These are phyloP conservation scores for Pyrrhia umbra DNA, from an alignment of 2,888 invertebrate species.

Conservation along the genomic window DNA sequence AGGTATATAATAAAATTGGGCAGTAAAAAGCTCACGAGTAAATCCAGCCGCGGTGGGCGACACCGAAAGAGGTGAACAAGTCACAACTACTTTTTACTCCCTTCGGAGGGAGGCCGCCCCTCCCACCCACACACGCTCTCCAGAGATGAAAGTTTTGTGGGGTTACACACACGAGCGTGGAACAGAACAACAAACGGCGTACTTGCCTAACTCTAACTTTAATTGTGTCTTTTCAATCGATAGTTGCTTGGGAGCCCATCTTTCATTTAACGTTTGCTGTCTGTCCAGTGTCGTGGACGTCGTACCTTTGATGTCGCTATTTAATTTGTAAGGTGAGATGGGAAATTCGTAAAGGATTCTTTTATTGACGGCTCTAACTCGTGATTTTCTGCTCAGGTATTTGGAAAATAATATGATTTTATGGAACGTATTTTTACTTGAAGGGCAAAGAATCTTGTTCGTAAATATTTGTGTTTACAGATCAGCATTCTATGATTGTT, in stretches of 20 bases:
- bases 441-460: constrained; percentile 12
- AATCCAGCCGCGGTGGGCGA: constrained; percentile 83
- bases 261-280: constrained; percentile 72
- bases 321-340: constrained; percentile 62
- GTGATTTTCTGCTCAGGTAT: constrained; percentile 29
- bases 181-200: constrained; percentile 87
- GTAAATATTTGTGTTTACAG: constrained; percentile 4
- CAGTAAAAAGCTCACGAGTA: constrained; percentile 77
- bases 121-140: constrained; percentile 78
- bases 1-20: constrained; percentile 63
- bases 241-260: constrained; percentile 79
- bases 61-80: constrained; percentile 90
- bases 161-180: constrained; percentile 85
- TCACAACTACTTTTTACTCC: constrained; percentile 90
- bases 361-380: constrained; percentile 53
- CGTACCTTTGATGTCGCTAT: constrained; percentile 67
- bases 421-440: constrained; percentile 13
- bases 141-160: constrained; percentile 89
- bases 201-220: constrained; percentile 89
- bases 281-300: constrained; percentile 57
- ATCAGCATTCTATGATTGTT: neutral
- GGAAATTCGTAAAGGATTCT: constrained; percentile 57
- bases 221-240: constrained; percentile 90
- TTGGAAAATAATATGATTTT: constrained; percentile 26
- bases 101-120: constrained; percentile 81